Conservation (phyloP, 2,797 vertebrate genomes). For the Malacoraja senta region DNA sequence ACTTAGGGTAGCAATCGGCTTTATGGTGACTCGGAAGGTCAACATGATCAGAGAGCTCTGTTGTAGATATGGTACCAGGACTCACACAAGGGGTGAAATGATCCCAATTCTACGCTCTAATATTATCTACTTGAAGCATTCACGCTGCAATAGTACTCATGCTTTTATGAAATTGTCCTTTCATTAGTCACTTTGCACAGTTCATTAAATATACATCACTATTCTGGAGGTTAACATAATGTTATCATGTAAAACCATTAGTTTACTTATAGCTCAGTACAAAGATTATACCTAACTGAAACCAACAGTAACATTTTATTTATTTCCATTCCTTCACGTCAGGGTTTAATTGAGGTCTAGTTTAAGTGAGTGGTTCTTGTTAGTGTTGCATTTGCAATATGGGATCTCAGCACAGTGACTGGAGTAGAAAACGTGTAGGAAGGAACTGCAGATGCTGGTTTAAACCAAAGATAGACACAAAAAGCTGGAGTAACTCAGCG, state of each 20-base stretch:
- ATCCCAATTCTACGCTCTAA: neutral
- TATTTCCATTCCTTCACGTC: neutral
- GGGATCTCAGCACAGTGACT: conserved; percentile 15
- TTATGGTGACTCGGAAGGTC: neutral
- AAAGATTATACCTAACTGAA: neutral
- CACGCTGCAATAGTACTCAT: neutral
- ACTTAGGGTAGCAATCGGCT: neutral
- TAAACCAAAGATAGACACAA: no score
- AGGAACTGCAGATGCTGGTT: no score
- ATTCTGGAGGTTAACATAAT: conserved; percentile 13
- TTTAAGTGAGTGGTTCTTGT: neutral
- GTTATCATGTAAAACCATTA: conserved; percentile 8
- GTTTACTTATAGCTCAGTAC: neutral
- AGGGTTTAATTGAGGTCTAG: neutral
- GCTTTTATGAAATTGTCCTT: neutral
- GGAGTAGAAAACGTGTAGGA: neutral
- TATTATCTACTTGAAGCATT: neutral
- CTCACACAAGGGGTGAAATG: neutral
- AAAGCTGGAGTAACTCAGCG: no score
- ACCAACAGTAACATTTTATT: neutral
- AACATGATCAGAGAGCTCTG: neutral
- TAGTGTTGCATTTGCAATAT: conserved; percentile 17
- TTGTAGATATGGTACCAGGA: neutral
- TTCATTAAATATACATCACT: conserved; percentile 20
- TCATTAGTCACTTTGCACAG: conserved; percentile 25